Evolutionary conservation across 30 jellyfish, hydroid and myxozoan species (phyloP).

Genomic region (Aurelia aurita): DNA sequence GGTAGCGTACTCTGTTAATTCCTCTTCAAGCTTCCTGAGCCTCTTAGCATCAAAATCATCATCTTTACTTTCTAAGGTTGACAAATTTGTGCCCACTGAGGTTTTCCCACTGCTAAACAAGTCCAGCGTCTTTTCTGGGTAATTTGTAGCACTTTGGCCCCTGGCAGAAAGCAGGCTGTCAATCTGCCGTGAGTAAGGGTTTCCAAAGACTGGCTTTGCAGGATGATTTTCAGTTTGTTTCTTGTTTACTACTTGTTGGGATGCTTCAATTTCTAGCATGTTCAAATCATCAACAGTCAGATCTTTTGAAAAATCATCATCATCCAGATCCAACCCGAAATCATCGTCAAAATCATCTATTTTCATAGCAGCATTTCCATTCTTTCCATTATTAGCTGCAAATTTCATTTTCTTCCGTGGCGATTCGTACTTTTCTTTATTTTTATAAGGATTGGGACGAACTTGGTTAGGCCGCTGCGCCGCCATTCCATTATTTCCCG

Average conservation of each 20-base stretch:
- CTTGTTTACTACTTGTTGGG: slow-evolving; percentile 17
- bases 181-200: neutral
- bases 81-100: neutral
- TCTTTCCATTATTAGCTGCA: neutral
- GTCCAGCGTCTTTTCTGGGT: slow-evolving; percentile 55
- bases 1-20: slow-evolving; percentile 36
- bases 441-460: slow-evolving; percentile 1
- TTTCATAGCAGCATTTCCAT: slow-evolving; percentile 8
- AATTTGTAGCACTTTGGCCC: neutral
- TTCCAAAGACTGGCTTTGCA: neutral
- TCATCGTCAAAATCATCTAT: slow-evolving; percentile 47
- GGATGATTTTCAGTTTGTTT: neutral
- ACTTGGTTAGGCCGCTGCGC: neutral
- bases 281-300: slow-evolving; percentile 54
- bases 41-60: neutral
- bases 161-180: neutral
- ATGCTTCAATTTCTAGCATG: slow-evolving; percentile 54
- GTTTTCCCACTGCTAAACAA: slow-evolving; percentile 35
- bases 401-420: neutral
- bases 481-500: neutral
- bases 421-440: neutral
- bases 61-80: neutral
- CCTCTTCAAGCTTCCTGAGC: slow-evolving; percentile 20
- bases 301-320: slow-evolving; percentile 66
- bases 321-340: slow-evolving; percentile 28